Evolutionary conservation across 2,113 vertebrate genomes (phyloP).

Genomic region (Puffinus mauretanicus): DNA sequence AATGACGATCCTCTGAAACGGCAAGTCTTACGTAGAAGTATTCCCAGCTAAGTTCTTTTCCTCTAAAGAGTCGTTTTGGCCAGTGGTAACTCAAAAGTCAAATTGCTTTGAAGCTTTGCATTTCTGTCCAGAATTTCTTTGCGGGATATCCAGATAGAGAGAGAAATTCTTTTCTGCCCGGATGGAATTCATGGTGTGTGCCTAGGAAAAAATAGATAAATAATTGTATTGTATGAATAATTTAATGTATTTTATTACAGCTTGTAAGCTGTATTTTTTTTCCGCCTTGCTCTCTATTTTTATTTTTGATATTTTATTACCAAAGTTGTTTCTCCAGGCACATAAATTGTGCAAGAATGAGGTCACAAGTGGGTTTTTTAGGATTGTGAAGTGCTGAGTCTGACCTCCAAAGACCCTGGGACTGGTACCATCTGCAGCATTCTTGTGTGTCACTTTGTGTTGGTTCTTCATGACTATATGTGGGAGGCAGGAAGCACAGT

Average conservation of each 20-base stretch:
- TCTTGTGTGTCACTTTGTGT: background rate
- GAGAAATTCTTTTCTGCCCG: background rate
- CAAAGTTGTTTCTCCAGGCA: background rate
- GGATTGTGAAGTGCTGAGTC: background rate
- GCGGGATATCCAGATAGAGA: background rate
- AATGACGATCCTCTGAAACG: background rate
- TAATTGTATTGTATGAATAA: background rate
- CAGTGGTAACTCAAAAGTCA: background rate
- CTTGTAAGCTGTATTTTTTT: background rate
- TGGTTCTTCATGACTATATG: background rate
- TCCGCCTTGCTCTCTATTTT: background rate
- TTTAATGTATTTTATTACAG: background rate
- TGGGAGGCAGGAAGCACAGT: slow-evolving; percentile 36
- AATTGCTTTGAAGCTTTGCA: background rate
- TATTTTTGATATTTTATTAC: background rate
- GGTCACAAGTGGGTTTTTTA: background rate
- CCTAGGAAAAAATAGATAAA: background rate
- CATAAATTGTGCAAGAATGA: background rate
- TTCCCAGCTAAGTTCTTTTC: background rate
- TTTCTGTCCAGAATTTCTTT: background rate
- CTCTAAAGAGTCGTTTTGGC: background rate
- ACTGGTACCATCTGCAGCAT: background rate
- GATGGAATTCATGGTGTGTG: background rate
- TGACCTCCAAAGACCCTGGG: background rate
- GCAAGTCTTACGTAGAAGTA: background rate